phyloP scores from a whole-genome alignment of 1,140 invertebrate genomes.

The Popillia japonica region DNA sequence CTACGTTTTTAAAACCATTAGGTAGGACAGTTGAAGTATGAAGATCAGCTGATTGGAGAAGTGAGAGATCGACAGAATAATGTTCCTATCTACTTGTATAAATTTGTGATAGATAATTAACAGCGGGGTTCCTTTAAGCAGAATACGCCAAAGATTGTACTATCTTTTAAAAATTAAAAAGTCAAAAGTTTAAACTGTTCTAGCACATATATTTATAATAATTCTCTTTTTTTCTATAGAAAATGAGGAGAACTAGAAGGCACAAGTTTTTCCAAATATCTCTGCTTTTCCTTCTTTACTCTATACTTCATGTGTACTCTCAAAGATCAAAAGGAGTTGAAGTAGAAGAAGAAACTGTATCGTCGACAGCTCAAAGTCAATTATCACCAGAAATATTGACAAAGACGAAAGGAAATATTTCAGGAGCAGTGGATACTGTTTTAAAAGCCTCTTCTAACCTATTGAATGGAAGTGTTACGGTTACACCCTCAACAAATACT shows the following conservation, averaged over 20 bases:
- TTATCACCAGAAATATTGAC: neutral
- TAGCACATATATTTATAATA: neutral
- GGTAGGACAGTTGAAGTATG: too few species aligned
- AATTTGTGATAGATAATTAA: too few species aligned
- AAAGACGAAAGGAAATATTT: neutral
- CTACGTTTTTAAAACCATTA: too few species aligned
- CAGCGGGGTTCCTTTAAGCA: too few species aligned
- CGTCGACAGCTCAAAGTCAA: neutral
- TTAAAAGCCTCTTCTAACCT: neutral
- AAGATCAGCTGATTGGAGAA: too few species aligned
- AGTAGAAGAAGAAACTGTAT: neutral
- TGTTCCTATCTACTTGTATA: too few species aligned
- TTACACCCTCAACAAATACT: neutral
- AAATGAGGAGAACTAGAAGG: constrained; percentile 63
- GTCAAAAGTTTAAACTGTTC: too few species aligned
- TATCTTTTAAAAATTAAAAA: too few species aligned
- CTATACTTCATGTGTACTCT: constrained; percentile 63
- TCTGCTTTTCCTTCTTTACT: constrained; percentile 66
- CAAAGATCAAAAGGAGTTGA: constrained; percentile 41
- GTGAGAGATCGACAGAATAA: too few species aligned
- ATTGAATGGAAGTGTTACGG: neutral
- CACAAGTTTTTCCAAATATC: constrained; percentile 65
- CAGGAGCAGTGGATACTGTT: neutral
- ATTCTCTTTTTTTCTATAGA: constrained; percentile 46
- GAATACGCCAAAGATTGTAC: too few species aligned